Base-by-base conservation (phyloP, 2,888 invertebrate genomes). In the Allacma fusca region DNA sequence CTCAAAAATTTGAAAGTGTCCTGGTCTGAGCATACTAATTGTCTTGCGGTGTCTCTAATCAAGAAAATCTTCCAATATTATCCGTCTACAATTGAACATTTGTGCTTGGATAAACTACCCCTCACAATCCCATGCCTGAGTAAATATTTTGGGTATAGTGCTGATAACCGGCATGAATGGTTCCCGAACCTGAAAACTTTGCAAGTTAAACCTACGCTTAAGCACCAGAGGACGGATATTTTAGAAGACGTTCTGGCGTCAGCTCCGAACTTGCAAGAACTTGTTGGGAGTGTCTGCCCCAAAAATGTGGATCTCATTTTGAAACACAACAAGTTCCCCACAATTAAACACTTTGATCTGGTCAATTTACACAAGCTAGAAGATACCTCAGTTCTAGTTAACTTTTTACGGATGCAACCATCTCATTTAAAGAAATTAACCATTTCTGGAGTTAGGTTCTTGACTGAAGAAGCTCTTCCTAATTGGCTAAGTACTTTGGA, bases 261-360 rank as follows among this genome's bases (percentile, higher is more conserved):
- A 23, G 62, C 62, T 24, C 62, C 62, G 9, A 62, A 62, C 62
- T 16, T 62, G 16, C 23, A 24, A 16, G 62, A 62, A 24, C 9
- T 62, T 4, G 24, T 62, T 62, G 62, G 62, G 62, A 62, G 62
- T 16, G 62, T 62, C 2, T 62, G 62, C 23, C 62, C 62, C 5
- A 62, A 62, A 24, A 62, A 62, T 62, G 23, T 62, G 9, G 62
- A 62, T 24, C 62, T 62, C 24, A 24, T 62, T 12, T 9, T 62
- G 9, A 23, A n/a, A 16, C 62, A 62, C 9, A 62, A 62, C 23
- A 62, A 62, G n/a, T 62, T 62, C 62, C 23, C 23, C 1, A 62
- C 24, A 12, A 62, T 62, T n/a, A 62, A 62, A 16, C 62, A 62
- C 9, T 62, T 62, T 62, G 62, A 62, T 24, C 24, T 62, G 62